phyloP scores from a whole-genome alignment of 64 coral and sea anemone species.

The Dendrophyllia cribrosa region DNA sequence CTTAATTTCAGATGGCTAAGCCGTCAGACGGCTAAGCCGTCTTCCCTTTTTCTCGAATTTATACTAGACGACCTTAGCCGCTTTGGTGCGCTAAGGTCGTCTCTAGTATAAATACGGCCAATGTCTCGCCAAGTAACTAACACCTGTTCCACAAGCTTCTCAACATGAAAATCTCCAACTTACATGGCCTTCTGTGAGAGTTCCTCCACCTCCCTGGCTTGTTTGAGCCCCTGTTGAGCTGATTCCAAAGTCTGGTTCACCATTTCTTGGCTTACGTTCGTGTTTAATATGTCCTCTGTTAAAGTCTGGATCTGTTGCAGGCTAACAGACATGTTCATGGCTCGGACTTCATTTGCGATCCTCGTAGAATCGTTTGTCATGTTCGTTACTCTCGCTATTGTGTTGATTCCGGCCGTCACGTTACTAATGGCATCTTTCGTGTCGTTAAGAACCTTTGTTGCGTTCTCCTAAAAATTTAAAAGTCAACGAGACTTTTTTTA shows the following conservation, averaged over 20 bases:
- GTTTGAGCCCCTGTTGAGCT: conserved; percentile 69
- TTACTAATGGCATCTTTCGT: conserved; percentile 68
- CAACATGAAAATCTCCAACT: conserved; percentile 8
- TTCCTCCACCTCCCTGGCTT: conserved; percentile 71
- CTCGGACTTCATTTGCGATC: conserved; percentile 68
- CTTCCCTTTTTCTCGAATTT: no score
- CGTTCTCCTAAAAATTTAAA: conserved; percentile 68
- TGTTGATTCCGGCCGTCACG: conserved; percentile 81
- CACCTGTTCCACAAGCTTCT: neutral
- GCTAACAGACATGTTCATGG: conserved; percentile 70
- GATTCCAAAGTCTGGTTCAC: conserved; percentile 87
- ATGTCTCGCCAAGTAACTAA: neutral
- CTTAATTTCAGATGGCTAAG: no score
- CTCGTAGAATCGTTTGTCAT: conserved; percentile 72
- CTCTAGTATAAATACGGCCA: no score
- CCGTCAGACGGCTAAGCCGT: no score
- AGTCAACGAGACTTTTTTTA: no score
- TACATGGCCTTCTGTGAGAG: conserved; percentile 89
- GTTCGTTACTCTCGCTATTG: conserved; percentile 61
- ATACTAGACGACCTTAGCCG: no score
- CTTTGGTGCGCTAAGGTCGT: no score
- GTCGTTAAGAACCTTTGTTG: conserved; percentile 71
- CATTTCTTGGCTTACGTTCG: conserved; percentile 64
- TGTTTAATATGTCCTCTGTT: conserved; percentile 78
- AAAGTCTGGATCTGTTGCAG: conserved; percentile 76